Evolutionary conservation across 2,797 vertebrate genomes (phyloP).

Genomic region (Neosilurus mollespiculum): DNA sequence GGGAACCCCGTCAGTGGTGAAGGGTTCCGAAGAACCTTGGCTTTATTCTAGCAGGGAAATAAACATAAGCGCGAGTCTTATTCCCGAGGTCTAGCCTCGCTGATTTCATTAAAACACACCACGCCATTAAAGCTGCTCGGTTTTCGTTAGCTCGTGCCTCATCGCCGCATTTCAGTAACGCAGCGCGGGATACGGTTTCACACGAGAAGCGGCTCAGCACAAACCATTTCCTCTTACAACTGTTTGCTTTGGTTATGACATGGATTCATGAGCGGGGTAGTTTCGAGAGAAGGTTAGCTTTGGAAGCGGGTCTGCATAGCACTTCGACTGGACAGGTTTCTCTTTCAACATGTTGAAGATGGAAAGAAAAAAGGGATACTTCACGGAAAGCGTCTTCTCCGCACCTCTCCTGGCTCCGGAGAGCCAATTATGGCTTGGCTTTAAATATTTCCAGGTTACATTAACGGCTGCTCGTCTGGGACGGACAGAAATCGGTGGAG

Average conservation of each 20-base stretch:
- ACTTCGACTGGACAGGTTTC: not conserved
- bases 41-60: constrained; percentile 54
- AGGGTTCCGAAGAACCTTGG: constrained; percentile 61
- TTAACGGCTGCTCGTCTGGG: not conserved
- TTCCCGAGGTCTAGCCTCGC: constrained; percentile 71
- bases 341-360: not conserved
- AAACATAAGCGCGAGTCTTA: constrained; percentile 63
- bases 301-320: constrained; percentile 47
- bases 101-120: constrained; percentile 75
- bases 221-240: constrained; percentile 73
- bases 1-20: constrained; percentile 55
- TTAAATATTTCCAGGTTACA: not conserved
- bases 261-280: constrained; percentile 65
- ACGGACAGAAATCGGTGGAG: not conserved
- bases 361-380: constrained; percentile 3
- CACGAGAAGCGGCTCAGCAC: constrained; percentile 58
- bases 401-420: constrained; percentile 14
- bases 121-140: constrained; percentile 71
- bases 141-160: constrained; percentile 68
- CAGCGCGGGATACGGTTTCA: constrained; percentile 70
- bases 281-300: constrained; percentile 59
- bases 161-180: constrained; percentile 72
- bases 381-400: constrained; percentile 3
- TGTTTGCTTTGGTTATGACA: constrained; percentile 69
- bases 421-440: not conserved